Percentiles rank a stretch among this genome's conserved stretches.
Evolutionary conservation across 2,888 invertebrate genomes (phyloP).

Genomic region (Pandemis heparana): DNA sequence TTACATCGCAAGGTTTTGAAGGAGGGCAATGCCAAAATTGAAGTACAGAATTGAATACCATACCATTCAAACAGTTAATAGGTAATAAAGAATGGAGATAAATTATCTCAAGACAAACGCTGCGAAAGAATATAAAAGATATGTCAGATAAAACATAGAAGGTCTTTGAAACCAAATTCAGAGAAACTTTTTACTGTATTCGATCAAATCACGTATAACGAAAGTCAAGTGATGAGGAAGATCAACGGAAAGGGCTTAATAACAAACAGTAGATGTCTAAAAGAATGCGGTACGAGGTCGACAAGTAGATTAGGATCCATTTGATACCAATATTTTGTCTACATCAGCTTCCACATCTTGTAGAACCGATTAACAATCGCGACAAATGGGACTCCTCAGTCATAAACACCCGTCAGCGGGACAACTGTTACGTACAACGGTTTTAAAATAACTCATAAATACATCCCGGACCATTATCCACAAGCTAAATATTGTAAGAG

Average conservation of each 20-base stretch:
- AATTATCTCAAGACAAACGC: background rate
- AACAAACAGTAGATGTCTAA: background rate
- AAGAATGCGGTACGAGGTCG: constrained; percentile 6
- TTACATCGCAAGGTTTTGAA: background rate
- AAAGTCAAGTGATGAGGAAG: background rate
- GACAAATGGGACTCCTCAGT: constrained; percentile 33
- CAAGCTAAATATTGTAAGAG: constrained; percentile 26
- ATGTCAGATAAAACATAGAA: too few species aligned
- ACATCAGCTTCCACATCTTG: constrained; percentile 21
- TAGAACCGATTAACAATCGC: constrained; percentile 19
- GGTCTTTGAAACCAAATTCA: too few species aligned
- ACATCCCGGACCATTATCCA: background rate
- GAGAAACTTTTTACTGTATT: too few species aligned
- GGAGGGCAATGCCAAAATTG: background rate
- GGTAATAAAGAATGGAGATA: background rate
- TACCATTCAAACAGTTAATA: background rate
- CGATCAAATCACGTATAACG: too few species aligned
- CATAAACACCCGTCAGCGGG: constrained; percentile 15
- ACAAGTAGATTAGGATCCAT: constrained; percentile 3
- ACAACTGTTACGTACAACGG: constrained; percentile 8
- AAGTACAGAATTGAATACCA: background rate
- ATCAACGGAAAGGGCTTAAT: background rate
- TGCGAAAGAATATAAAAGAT: background rate
- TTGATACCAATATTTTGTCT: constrained; percentile 20
- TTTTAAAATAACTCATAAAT: constrained; percentile 34